A percentile compares a stretch with the other conserved stretches of the same genome.
These are phyloP conservation scores for Donacobius atricapilla DNA, from an alignment of 2,113 vertebrate genomes.

Conservation along the genomic window DNA sequence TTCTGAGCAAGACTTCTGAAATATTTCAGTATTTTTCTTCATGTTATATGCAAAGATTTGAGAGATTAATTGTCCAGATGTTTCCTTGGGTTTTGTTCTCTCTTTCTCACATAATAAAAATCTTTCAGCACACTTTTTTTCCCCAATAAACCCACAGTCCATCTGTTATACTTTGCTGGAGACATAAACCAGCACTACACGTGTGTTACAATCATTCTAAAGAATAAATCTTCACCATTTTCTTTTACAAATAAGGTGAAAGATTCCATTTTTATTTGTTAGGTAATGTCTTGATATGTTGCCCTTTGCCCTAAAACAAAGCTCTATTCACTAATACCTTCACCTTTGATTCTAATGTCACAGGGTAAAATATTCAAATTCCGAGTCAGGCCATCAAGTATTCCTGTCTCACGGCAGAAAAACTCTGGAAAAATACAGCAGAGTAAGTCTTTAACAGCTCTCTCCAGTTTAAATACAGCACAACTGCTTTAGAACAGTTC, in stretches of 20 bases:
- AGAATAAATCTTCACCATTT: slow-evolving; percentile 52
- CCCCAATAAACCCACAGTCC: slow-evolving; percentile 51
- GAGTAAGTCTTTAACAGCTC: neutral
- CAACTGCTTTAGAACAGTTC: neutral
- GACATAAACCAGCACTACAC: slow-evolving; percentile 53
- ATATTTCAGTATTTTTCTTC: slow-evolving; percentile 48
- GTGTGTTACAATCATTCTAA: slow-evolving; percentile 31
- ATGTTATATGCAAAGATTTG: slow-evolving; percentile 47
- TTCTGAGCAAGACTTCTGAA: slow-evolving; percentile 29
- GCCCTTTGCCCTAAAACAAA: slow-evolving; percentile 11
- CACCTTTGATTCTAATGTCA: slow-evolving; percentile 17
- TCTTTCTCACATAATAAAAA: slow-evolving; percentile 84
- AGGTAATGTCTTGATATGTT: slow-evolving; percentile 27
- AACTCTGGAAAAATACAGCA: neutral
- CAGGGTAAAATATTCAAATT: neutral
- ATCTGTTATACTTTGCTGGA: slow-evolving; percentile 79
- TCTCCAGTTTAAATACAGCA: neutral
- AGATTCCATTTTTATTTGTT: slow-evolving; percentile 46
- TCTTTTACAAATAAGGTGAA: slow-evolving; percentile 56
- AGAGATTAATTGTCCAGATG: slow-evolving; percentile 85
- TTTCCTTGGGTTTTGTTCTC: slow-evolving; percentile 84
- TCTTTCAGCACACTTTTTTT: slow-evolving; percentile 74
- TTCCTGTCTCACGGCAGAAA: neutral
- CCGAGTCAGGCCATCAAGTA: neutral
- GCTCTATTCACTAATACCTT: slow-evolving; percentile 37